Evolutionary conservation across 2,113 vertebrate genomes (phyloP).

Genomic region (Gymnogyps californianus): DNA sequence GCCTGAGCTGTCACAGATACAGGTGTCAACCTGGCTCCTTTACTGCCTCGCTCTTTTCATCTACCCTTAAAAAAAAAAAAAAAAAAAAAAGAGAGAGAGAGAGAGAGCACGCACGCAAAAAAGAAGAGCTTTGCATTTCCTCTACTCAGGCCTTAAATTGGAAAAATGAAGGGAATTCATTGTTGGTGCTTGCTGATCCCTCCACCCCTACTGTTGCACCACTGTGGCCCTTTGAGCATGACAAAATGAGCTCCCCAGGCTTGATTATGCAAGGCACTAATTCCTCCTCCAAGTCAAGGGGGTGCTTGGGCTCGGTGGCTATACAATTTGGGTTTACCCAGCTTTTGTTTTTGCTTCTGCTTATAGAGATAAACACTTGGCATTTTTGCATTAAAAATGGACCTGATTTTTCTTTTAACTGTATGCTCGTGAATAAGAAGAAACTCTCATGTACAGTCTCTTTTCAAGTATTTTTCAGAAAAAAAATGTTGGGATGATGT

Average conservation of each 20-base stretch:
- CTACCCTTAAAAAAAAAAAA: neutral
- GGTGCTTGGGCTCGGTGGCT: neutral
- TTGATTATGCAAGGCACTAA: constrained; percentile 47
- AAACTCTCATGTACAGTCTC: neutral
- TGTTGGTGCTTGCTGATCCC: constrained; percentile 36
- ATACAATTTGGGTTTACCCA: neutral
- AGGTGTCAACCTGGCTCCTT: constrained; percentile 49
- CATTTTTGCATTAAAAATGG: constrained; percentile 8
- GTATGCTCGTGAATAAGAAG: neutral
- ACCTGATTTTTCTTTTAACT: neutral
- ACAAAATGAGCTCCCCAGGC: constrained; percentile 55
- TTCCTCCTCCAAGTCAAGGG: constrained; percentile 6
- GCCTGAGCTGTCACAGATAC: constrained; percentile 45
- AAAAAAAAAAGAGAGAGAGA: neutral
- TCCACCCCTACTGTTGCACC: constrained; percentile 53
- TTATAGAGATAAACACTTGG: neutral
- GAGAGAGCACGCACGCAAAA: neutral
- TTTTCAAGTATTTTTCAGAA: neutral
- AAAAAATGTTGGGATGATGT: neutral
- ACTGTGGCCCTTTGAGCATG: constrained; percentile 20
- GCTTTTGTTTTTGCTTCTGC: constrained; percentile 10
- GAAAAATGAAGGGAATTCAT: constrained; percentile 50
- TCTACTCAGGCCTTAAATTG: neutral
- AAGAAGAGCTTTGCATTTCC: constrained; percentile 49
- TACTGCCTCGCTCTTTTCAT: constrained; percentile 12